Evolutionary conservation across 2,113 vertebrate genomes (phyloP).

Genomic region (Microcebus griseorufus): DNA sequence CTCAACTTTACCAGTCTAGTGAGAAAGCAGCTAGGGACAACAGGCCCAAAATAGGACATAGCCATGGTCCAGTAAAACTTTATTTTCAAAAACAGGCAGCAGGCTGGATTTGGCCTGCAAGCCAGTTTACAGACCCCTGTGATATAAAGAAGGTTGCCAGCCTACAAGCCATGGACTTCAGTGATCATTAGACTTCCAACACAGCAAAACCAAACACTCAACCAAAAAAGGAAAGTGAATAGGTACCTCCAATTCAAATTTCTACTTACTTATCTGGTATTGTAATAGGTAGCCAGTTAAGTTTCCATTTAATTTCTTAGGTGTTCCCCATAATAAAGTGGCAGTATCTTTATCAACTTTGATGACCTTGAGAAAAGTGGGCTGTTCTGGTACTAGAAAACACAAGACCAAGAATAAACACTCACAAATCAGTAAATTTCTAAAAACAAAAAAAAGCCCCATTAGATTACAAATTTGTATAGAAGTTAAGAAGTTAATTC

Average conservation of each 20-base stretch:
- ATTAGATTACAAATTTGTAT: background rate
- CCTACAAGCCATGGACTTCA: background rate
- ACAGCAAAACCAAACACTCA: background rate
- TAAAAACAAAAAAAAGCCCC: no score
- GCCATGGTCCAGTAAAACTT: background rate
- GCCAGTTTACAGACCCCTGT: background rate
- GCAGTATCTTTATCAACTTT: conserved; percentile 90
- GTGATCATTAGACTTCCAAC: background rate
- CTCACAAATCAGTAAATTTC: background rate
- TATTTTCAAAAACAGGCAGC: background rate
- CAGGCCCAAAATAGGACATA: background rate
- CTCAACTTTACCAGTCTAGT: background rate
- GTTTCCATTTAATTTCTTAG: conserved; percentile 92
- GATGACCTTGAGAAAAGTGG: conserved; percentile 90
- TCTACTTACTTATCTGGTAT: conserved; percentile 95
- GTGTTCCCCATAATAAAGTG: conserved; percentile 92
- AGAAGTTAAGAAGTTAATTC: background rate
- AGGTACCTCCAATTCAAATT: background rate
- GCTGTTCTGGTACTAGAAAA: conserved; percentile 92
- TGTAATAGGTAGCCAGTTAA: conserved; percentile 93
- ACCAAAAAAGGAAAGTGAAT: background rate
- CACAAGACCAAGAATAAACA: background rate
- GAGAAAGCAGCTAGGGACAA: background rate
- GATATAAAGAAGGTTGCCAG: no score
- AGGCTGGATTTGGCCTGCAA: background rate